These are phyloP conservation scores for Siniperca undulata DNA, from an alignment of 2,797 vertebrate genomes.

Conservation along the genomic window DNA sequence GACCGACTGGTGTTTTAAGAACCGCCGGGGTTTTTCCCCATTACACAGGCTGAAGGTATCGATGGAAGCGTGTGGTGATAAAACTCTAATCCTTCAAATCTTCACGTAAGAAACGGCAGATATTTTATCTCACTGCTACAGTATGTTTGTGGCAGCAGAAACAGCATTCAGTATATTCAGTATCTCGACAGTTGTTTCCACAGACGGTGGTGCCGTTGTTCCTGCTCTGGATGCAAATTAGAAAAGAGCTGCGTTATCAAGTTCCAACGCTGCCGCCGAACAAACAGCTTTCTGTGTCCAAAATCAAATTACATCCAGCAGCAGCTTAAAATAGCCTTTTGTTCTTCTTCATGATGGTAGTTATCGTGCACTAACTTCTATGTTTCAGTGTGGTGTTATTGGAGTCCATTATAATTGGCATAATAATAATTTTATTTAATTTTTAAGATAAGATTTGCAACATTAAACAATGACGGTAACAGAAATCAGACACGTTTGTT, in stretches of 20 bases:
- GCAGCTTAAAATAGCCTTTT: background rate
- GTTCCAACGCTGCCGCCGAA: background rate
- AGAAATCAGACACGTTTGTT: too few relatives aligned
- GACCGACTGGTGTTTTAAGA: background rate
- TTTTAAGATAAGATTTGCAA: too few relatives aligned
- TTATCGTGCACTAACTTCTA: background rate
- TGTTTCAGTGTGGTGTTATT: background rate
- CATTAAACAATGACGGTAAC: too few relatives aligned
- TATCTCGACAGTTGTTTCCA: background rate
- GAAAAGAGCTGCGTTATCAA: background rate
- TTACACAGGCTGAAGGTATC: background rate
- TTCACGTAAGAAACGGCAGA: background rate
- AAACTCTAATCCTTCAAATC: conserved; percentile 12
- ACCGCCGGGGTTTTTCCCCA: background rate
- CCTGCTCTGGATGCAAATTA: background rate
- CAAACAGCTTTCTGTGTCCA: background rate
- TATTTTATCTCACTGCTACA: background rate
- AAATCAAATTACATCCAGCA: background rate
- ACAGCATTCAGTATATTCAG: background rate
- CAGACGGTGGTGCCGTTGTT: background rate
- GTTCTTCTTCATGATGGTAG: background rate
- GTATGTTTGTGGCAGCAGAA: background rate
- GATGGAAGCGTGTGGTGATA: conserved; percentile 10
- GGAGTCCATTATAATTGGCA: background rate
- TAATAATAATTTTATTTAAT: too few relatives aligned